These are phyloP conservation scores for Philotrypesis tridentata DNA, from an alignment of 1,140 invertebrate genomes.

Conservation along the genomic window DNA sequence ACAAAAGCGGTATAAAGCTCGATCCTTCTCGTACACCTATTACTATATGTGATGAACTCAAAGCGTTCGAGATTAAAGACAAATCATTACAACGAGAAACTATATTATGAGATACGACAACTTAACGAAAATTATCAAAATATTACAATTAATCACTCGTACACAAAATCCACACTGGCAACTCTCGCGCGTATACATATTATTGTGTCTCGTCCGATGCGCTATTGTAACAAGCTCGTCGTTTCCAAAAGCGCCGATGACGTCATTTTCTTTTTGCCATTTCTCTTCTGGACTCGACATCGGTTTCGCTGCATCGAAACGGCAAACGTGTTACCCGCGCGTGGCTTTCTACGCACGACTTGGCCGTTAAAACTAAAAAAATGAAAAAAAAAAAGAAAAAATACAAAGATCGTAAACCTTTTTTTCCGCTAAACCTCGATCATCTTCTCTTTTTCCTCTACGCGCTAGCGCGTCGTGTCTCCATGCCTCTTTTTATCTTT, in stretches of 20 bases:
- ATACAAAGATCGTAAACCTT: constrained; percentile 36
- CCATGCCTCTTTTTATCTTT: constrained; percentile 56
- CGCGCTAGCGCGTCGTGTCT: constrained; percentile 42
- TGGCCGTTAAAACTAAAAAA: constrained; percentile 15
- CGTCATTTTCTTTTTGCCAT: too few relatives aligned
- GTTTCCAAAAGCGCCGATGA: not conserved
- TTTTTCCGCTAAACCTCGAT: constrained; percentile 27
- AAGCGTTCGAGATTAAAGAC: constrained; percentile 1
- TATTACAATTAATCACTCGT: constrained; percentile 20
- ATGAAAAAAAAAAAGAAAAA: constrained; percentile 15
- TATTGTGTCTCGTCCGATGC: too few relatives aligned
- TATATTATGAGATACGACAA: not conserved
- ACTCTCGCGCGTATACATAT: not conserved
- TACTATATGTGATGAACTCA: constrained; percentile 35
- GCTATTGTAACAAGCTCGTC: not conserved
- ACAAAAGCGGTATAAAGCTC: constrained; percentile 74
- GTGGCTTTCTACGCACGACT: not conserved
- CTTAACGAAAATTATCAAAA: not conserved
- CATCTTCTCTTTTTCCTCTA: constrained; percentile 29
- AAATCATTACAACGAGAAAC: constrained; percentile 19
- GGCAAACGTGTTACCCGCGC: too few relatives aligned
- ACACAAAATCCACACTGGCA: not conserved
- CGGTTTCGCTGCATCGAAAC: too few relatives aligned
- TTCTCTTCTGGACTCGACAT: too few relatives aligned
- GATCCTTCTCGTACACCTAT: constrained; percentile 69